Percentiles rank a stretch among this genome's conserved stretches.
Evolutionary conservation across 2,113 vertebrate species (phyloP).

Genomic region (Gallinago undulata): DNA sequence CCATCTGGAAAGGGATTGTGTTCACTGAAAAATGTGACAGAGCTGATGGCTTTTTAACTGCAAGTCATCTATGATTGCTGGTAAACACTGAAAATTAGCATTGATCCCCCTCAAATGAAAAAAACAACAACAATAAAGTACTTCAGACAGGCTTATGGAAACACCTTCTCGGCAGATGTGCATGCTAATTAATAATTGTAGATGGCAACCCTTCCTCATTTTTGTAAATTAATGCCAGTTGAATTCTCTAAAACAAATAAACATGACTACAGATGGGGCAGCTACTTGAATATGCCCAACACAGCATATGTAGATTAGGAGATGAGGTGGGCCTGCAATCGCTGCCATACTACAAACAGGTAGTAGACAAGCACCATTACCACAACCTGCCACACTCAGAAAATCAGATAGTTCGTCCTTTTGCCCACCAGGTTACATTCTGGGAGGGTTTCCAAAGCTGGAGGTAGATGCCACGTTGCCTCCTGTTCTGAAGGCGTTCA

Average conservation of each 20-base stretch:
- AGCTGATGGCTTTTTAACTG: constrained; percentile 84
- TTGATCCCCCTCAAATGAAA: constrained; percentile 75
- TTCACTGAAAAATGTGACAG: constrained; percentile 80
- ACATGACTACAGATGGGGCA: constrained; percentile 40
- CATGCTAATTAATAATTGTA: constrained; percentile 65
- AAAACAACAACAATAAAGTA: constrained; percentile 74
- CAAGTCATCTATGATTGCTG: constrained; percentile 82
- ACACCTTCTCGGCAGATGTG: constrained; percentile 69
- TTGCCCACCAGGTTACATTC: background rate
- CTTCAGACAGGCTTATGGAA: constrained; percentile 67
- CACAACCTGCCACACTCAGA: background rate
- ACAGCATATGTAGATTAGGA: constrained; percentile 10
- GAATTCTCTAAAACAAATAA: constrained; percentile 67
- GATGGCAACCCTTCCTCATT: constrained; percentile 63
- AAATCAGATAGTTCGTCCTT: background rate
- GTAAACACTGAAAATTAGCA: constrained; percentile 77
- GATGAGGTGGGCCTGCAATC: constrained; percentile 1
- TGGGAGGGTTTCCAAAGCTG: background rate
- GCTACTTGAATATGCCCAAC: constrained; percentile 7
- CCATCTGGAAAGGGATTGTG: constrained; percentile 83
- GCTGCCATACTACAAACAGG: background rate
- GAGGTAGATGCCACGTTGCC: background rate
- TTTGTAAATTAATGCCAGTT: constrained; percentile 68
- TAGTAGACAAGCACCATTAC: background rate
- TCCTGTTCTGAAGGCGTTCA: background rate